A percentile compares a stretch with the other conserved stretches of the same genome.
Conservation (phyloP, 2,888 invertebrate genomes). For the Pollenia amentaria region DNA sequence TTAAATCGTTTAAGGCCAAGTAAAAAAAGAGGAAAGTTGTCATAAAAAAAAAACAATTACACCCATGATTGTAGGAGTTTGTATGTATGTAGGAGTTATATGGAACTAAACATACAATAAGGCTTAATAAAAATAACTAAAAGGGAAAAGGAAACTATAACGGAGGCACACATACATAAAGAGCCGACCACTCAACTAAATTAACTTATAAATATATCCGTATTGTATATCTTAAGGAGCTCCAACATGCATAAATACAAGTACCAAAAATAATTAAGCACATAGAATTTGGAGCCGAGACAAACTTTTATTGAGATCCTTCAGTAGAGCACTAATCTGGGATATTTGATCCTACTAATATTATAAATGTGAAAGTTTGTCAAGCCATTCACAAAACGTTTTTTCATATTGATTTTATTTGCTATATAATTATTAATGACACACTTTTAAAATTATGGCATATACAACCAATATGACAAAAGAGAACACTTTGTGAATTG, state of each 20-base stretch:
- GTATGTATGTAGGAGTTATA: background rate
- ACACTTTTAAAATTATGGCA: too few species aligned
- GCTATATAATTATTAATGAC: too few species aligned
- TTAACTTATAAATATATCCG: slow-evolving; percentile 24
- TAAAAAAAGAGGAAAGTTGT: background rate
- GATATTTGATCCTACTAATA: too few species aligned
- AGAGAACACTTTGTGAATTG: too few species aligned
- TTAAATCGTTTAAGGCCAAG: background rate
- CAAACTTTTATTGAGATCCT: too few species aligned
- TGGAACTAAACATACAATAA: background rate
- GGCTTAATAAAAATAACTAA: slow-evolving; percentile 25
- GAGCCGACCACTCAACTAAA: background rate
- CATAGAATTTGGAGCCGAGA: background rate
- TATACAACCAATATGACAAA: too few species aligned
- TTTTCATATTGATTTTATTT: too few species aligned
- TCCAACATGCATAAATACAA: background rate
- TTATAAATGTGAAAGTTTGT: too few species aligned
- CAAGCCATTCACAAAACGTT: too few species aligned
- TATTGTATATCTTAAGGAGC: background rate
- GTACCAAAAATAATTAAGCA: too few species aligned
- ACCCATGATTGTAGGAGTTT: background rate
- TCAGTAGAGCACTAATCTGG: too few species aligned
- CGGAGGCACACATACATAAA: background rate
- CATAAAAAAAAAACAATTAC: slow-evolving; percentile 35
- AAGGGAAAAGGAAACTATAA: background rate